Percentiles rank a stretch among this genome's conserved stretches.
Evolutionary conservation across 2,888 invertebrate species (phyloP).

Genomic region (Hemicrepidius hirtus): DNA sequence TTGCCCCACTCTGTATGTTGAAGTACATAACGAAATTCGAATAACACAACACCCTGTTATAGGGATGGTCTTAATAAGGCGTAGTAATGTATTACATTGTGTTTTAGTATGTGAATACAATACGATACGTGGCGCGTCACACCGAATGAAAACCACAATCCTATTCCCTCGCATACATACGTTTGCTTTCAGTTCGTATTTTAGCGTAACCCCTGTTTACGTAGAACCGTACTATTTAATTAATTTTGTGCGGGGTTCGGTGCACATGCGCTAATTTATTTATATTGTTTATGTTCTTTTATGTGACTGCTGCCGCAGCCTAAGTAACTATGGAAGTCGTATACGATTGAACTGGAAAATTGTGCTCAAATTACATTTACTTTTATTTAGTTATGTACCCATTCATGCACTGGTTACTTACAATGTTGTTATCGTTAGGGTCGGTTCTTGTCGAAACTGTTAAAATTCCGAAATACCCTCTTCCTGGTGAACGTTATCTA

Average conservation of each 20-base stretch:
- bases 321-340: constrained; percentile 30
- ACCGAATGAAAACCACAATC: constrained; percentile 23
- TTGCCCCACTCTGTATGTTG: too few relatives aligned
- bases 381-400: constrained; percentile 13
- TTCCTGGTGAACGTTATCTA: too few relatives aligned
- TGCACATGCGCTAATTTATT: constrained; percentile 53
- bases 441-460: too few relatives aligned
- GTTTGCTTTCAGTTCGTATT: constrained; percentile 18
- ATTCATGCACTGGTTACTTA: too few relatives aligned
- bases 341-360: constrained; percentile 43
- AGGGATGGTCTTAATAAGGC: too few relatives aligned
- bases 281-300: constrained; percentile 50
- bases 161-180: constrained; percentile 22
- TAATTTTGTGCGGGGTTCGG: constrained; percentile 44
- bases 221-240: constrained; percentile 43
- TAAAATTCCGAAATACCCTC: too few relatives aligned
- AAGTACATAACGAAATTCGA: too few relatives aligned
- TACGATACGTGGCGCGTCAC: constrained; percentile 2
- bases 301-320: constrained; percentile 42
- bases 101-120: neutral
- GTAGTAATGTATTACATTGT: too few relatives aligned
- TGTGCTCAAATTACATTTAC: constrained; percentile 34
- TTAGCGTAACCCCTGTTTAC: constrained; percentile 32
- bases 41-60: too few relatives aligned
- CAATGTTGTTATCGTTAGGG: too few relatives aligned